Evolutionary conservation across 2,888 invertebrate genomes (phyloP).

Genomic region (Cosmia pyralina): DNA sequence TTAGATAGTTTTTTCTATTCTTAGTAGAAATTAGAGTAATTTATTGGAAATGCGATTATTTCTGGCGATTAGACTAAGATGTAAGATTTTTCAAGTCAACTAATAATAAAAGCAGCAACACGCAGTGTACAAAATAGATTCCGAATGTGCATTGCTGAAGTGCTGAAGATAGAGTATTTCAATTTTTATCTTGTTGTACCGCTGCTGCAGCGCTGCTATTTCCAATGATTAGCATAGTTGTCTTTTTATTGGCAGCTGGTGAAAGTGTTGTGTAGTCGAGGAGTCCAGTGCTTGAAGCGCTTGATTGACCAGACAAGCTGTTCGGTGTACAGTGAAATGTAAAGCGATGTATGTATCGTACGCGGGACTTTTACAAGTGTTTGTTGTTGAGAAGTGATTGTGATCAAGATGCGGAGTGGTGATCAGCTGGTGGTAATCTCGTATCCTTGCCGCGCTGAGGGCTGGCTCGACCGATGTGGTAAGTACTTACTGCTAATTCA

Average conservation of each 20-base stretch:
- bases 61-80: background rate
- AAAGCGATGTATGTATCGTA: slow-evolving; percentile 66
- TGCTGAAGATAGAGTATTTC: slow-evolving; percentile 36
- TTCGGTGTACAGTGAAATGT: slow-evolving; percentile 75
- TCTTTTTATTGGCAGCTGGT: slow-evolving; percentile 83
- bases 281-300: slow-evolving; percentile 66
- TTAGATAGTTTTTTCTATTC: background rate
- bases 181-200: slow-evolving; percentile 61
- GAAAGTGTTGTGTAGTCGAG: slow-evolving; percentile 83
- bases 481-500: slow-evolving; percentile 63
- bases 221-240: slow-evolving; percentile 69
- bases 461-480: slow-evolving; percentile 88
- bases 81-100: slow-evolving; percentile 2
- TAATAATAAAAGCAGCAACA: slow-evolving; percentile 49
- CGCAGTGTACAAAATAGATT: slow-evolving; percentile 42
- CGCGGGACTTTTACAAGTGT: slow-evolving; percentile 68
- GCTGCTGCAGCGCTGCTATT: slow-evolving; percentile 63
- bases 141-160: slow-evolving; percentile 39
- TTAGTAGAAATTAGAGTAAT: background rate
- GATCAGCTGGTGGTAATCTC: slow-evolving; percentile 78
- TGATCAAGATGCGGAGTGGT: slow-evolving; percentile 80
- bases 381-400: slow-evolving; percentile 71
- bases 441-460: slow-evolving; percentile 87
- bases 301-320: slow-evolving; percentile 66
- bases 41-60: background rate